A percentile compares a stretch with the other conserved stretches of the same genome.
Evolutionary conservation across 2,888 invertebrate species (phyloP).

Genomic region (Ochropacha duplaris): DNA sequence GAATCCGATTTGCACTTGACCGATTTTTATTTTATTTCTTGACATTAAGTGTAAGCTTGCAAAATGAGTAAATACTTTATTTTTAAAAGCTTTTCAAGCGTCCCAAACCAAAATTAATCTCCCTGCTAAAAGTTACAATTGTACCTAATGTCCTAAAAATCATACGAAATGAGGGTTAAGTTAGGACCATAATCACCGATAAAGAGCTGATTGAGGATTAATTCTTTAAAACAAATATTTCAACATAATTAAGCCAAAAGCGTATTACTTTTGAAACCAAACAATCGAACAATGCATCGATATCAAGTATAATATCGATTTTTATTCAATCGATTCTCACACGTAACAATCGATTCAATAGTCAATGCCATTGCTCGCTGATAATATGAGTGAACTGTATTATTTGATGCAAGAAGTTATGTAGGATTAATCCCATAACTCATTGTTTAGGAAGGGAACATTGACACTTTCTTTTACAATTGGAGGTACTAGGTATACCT

Average conservation of each 20-base stretch:
- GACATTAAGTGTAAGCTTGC: too few relatives aligned
- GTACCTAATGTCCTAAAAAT: too few relatives aligned
- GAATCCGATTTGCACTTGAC: too few relatives aligned
- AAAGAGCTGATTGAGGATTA: not conserved
- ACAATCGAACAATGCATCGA: slow-evolving; percentile 59
- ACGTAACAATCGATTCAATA: slow-evolving; percentile 46
- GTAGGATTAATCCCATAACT: slow-evolving; percentile 2
- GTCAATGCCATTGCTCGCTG: slow-evolving; percentile 43
- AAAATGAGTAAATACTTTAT: too few relatives aligned
- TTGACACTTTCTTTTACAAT: too few relatives aligned
- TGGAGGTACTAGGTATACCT: too few relatives aligned
- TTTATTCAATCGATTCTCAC: slow-evolving; percentile 45
- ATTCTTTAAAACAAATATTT: slow-evolving; percentile 16
- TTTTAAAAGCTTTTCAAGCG: too few relatives aligned
- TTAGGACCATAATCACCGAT: too few relatives aligned
- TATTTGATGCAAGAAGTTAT: slow-evolving; percentile 7
- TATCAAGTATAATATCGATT: slow-evolving; percentile 44
- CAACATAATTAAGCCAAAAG: slow-evolving; percentile 13
- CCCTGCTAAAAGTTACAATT: too few relatives aligned
- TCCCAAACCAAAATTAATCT: too few relatives aligned
- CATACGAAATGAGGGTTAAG: too few relatives aligned
- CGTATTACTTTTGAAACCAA: slow-evolving; percentile 14
- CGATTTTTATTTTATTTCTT: too few relatives aligned
- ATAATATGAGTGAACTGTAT: not conserved
- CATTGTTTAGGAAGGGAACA: not conserved